Conservation (phyloP, 2,888 invertebrate species). For the Orthonychiurus folsomi region DNA sequence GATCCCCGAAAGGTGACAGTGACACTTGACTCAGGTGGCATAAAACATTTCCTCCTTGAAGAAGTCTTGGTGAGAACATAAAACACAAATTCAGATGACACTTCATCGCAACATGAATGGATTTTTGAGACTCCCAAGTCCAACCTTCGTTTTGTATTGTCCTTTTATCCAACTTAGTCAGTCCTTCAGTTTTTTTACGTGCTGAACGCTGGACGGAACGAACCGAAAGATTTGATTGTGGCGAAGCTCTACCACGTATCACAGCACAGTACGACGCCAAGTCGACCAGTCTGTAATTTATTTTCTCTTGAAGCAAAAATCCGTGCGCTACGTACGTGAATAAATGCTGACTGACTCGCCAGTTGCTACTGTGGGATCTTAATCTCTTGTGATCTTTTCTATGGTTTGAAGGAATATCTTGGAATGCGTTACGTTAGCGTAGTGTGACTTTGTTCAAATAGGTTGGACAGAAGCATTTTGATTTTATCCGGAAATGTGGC, state of each 20-base stretch:
- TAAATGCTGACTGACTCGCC: too few relatives aligned
- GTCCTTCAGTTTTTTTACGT: background rate
- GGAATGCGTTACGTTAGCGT: background rate
- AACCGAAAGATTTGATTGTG: too few relatives aligned
- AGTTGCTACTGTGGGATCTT: too few relatives aligned
- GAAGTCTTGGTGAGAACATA: background rate
- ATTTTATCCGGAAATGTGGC: background rate
- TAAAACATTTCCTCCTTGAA: background rate
- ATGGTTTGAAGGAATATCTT: background rate
- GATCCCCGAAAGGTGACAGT: background rate
- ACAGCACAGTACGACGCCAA: too few relatives aligned
- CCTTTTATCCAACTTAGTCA: background rate
- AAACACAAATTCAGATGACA: background rate
- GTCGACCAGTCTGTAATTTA: too few relatives aligned
- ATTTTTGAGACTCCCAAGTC: background rate
- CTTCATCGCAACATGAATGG: background rate
- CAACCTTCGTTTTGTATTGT: background rate
- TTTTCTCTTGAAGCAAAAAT: too few relatives aligned
- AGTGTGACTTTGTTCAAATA: background rate
- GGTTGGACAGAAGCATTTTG: background rate
- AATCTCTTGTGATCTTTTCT: too few relatives aligned
- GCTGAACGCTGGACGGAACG: too few relatives aligned
- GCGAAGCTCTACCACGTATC: too few relatives aligned
- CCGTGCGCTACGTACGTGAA: too few relatives aligned
- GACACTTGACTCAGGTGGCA: slow-evolving; percentile 1